These are phyloP conservation scores for Chironomus riparius DNA, from an alignment of 2,888 invertebrate species.

Conservation along the genomic window DNA sequence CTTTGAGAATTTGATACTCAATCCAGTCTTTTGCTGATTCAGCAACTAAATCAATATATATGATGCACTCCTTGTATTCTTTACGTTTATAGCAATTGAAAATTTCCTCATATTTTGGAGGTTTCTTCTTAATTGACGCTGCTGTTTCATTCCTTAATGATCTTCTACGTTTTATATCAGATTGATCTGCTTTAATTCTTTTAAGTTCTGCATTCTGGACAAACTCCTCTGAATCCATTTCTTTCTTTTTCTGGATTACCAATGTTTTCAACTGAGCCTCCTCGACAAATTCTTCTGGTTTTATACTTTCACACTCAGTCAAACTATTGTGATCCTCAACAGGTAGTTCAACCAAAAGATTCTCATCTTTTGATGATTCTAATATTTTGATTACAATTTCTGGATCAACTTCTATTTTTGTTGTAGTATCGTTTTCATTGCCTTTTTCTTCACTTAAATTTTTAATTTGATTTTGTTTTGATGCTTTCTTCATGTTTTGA, in stretches of 20 bases:
- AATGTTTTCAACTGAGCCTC: not conserved
- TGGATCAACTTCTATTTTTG: too few relatives aligned
- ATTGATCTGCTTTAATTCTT: not conserved
- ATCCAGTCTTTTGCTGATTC: not conserved
- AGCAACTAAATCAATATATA: not conserved
- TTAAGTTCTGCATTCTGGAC: not conserved
- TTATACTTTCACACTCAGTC: not conserved
- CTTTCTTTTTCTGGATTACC: not conserved
- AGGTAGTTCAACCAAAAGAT: not conserved
- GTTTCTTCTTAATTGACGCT: not conserved
- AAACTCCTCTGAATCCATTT: not conserved
- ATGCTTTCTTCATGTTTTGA: too few relatives aligned
- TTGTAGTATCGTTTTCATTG: too few relatives aligned
- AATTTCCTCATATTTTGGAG: slow-evolving; percentile 4
- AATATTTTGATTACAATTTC: too few relatives aligned
- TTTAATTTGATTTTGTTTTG: too few relatives aligned
- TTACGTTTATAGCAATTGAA: slow-evolving; percentile 2
- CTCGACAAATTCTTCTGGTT: not conserved
- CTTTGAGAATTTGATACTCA: slow-evolving; percentile 10
- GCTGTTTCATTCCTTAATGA: not conserved
- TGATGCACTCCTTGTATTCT: not conserved
- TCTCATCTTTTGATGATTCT: too few relatives aligned
- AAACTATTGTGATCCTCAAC: not conserved
- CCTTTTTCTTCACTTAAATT: too few relatives aligned
- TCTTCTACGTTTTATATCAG: not conserved